Conservation (phyloP, 2,888 invertebrate genomes). For the Cinara cedri region DNA sequence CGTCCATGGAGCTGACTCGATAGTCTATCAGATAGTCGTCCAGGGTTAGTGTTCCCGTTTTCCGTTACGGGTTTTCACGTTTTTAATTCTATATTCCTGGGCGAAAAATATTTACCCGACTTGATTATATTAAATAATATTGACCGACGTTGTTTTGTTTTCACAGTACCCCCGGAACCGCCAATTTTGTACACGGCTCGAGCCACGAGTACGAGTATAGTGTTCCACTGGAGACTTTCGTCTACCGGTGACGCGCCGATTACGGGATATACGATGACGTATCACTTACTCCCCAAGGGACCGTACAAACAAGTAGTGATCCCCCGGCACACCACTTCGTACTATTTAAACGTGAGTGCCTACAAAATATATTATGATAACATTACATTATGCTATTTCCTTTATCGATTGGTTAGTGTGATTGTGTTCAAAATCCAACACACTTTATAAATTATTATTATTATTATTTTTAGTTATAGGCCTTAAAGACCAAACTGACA, state of each 20-base stretch:
- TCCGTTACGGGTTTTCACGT: too few species aligned
- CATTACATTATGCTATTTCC: too few species aligned
- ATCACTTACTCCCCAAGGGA: conserved; percentile 71
- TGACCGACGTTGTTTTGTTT: too few species aligned
- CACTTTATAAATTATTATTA: too few species aligned
- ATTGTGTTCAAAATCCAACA: too few species aligned
- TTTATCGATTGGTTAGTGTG: too few species aligned
- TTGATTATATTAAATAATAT: not conserved
- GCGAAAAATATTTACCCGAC: too few species aligned
- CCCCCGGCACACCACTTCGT: conserved; percentile 44
- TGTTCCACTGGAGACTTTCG: conserved; percentile 77
- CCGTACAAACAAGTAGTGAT: conserved; percentile 66
- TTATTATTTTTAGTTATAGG: too few species aligned
- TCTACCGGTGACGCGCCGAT: conserved; percentile 74
- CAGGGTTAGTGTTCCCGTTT: conserved; percentile 64
- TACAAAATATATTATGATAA: too few species aligned
- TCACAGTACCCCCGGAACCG: conserved; percentile 73
- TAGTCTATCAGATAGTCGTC: conserved; percentile 71
- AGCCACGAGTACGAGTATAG: conserved; percentile 76
- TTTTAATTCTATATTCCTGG: too few species aligned
- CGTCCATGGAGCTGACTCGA: conserved; percentile 72
- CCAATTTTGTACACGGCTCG: conserved; percentile 77
- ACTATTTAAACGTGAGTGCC: conserved; percentile 49
- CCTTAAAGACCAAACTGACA: too few species aligned
- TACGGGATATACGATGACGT: conserved; percentile 73